Conservation (phyloP, 2,888 invertebrate species). For the Lamproptera curius region DNA sequence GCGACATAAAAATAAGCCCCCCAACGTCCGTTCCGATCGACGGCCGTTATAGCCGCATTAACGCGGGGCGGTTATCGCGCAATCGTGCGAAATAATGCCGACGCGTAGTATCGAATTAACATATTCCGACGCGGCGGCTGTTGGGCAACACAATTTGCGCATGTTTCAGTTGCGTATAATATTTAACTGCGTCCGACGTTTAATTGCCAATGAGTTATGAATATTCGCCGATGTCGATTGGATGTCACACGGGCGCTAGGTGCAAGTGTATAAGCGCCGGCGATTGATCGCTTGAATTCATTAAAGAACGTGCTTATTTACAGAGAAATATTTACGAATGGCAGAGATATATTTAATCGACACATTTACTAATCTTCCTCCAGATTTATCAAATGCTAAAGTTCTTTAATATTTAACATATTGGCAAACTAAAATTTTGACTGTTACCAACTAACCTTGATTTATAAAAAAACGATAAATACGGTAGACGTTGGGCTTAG, state of each 20-base stretch:
- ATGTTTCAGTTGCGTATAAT: slow-evolving; percentile 35
- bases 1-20: not conserved
- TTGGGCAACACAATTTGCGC: slow-evolving; percentile 39
- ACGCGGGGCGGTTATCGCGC: slow-evolving; percentile 8
- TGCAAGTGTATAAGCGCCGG: slow-evolving; percentile 20
- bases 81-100: slow-evolving; percentile 3
- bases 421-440: too few relatives aligned
- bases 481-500: too few relatives aligned
- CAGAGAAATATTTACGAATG: too few relatives aligned
- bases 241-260: slow-evolving; percentile 32
- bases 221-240: slow-evolving; percentile 55
- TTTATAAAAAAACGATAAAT: too few relatives aligned
- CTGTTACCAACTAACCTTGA: too few relatives aligned
- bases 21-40: not conserved
- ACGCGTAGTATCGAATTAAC: slow-evolving; percentile 26
- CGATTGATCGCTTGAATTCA: too few relatives aligned
- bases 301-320: too few relatives aligned
- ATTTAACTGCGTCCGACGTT: slow-evolving; percentile 38
- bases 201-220: slow-evolving; percentile 69
- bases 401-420: too few relatives aligned
- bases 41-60: slow-evolving; percentile 2
- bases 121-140: slow-evolving; percentile 28
- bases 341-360: too few relatives aligned
- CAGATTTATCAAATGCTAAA: too few relatives aligned
- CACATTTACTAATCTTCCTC: too few relatives aligned